Evolutionary conservation across 92 coral and sea anemone genomes (phyloP), one percentile per base, ranked within the genome.

Genomic region (Virgularia gustaviana): DNA sequence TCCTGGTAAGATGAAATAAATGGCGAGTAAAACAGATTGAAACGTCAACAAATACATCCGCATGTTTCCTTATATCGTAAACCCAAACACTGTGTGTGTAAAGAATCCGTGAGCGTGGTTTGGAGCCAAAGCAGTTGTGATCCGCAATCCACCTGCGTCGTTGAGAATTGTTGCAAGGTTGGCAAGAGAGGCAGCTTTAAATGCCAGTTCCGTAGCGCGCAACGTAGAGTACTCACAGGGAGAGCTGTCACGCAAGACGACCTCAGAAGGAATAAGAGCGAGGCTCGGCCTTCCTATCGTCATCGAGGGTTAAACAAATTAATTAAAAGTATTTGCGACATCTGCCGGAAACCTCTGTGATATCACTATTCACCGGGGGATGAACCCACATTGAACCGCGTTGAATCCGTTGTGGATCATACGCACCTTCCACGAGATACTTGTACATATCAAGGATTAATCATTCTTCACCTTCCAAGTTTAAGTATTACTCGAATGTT

Each of bases 341-440:
- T 68, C 75, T 68, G 75, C 75, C 75, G 75, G 75, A 68, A 68
- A 68, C 75, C 35, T 68, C 60, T 49, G 61, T 68, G 75, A 68
- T 67, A 67, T 68, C 75, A 39, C 60, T 67, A 68, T 68, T 68
- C 75, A 51, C 75, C 60, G 60, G 75, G 75, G 75, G 75, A 66
- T 51, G 75, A 68, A 39, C 1, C 60, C n/a, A 65, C 45, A 68
- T 30, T 52, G 58, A 52, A 52, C 24, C 18, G 31, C 47, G 51
- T 20, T 35, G 43, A 2, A 8, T 49, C 24, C 37, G 61, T 49
- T 68, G 51, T 36, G 75, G 58, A 25, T 68, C 75, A n/a, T n/a
- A n/a, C n/a, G n/a, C n/a, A n/a, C n/a, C n/a, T n/a, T n/a, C n/a
- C n/a, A n/a, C n/a, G n/a, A n/a, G n/a, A n/a, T n/a, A n/a, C n/a